These are phyloP conservation scores for Lethocerus indicus DNA, from an alignment of 1,140 invertebrate species.

Conservation along the genomic window DNA sequence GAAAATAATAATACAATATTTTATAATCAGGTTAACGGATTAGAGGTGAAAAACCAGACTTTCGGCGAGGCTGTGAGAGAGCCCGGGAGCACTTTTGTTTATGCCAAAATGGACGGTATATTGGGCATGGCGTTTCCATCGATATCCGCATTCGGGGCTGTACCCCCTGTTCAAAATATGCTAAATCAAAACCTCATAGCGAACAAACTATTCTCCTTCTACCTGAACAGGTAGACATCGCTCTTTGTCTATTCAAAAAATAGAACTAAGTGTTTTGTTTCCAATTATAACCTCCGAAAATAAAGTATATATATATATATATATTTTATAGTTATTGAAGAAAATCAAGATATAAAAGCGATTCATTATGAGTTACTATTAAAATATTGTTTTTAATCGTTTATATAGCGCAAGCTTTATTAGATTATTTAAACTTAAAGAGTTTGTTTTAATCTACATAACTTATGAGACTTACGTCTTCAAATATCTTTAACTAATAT, in stretches of 20 bases:
- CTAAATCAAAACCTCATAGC: constrained; percentile 32
- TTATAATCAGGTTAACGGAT: constrained; percentile 27
- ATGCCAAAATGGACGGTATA: constrained; percentile 47
- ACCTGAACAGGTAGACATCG: constrained; percentile 29
- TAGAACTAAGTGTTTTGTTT: not conserved
- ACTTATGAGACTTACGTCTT: too few relatives aligned
- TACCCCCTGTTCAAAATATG: constrained; percentile 44
- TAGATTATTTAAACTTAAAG: too few relatives aligned
- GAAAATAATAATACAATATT: too few relatives aligned
- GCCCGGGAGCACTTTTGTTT: constrained; percentile 30
- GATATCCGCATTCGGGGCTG: constrained; percentile 39
- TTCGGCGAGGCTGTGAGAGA: constrained; percentile 46
- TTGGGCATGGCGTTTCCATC: constrained; percentile 36
- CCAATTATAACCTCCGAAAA: not conserved
- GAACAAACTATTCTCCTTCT: constrained; percentile 43
- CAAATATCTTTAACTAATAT: too few relatives aligned
- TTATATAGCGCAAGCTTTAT: not conserved
- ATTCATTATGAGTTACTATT: not conserved
- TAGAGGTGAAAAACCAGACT: constrained; percentile 33
- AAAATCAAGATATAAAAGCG: not conserved
- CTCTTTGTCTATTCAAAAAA: not conserved
- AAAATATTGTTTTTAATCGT: not conserved
- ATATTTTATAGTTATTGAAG: too few relatives aligned
- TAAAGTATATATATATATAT: too few relatives aligned
- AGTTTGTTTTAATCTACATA: too few relatives aligned